phyloP scores from a whole-genome alignment of 2,888 invertebrate genomes.

The Orthonychiurus folsomi region DNA sequence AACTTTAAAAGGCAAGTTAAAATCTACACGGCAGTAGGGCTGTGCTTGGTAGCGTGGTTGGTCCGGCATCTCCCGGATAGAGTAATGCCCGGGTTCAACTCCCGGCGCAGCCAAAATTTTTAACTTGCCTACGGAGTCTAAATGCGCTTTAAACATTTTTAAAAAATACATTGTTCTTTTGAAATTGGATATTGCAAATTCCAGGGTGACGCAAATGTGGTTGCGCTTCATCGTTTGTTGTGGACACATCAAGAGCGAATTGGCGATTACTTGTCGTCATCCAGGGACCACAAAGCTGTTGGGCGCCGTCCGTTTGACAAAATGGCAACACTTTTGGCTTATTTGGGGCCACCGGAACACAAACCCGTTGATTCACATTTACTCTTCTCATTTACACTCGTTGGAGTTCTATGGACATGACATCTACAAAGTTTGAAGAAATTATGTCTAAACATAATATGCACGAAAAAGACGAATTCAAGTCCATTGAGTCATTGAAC shows the following conservation, averaged over 20 bases:
- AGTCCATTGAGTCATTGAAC: constrained; percentile 82
- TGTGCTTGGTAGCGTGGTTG: too few species aligned
- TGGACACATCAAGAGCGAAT: constrained; percentile 95
- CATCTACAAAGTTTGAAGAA: constrained; percentile 92
- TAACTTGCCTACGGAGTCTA: too few species aligned
- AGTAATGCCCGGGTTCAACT: too few species aligned
- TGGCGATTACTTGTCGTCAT: constrained; percentile 80
- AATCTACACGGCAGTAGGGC: too few species aligned
- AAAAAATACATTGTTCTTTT: too few species aligned
- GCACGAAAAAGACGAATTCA: constrained; percentile 97
- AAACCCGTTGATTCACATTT: constrained; percentile 91
- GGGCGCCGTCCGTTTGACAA: constrained; percentile 94
- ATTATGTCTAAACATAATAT: constrained; percentile 95
- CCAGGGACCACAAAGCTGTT: constrained; percentile 91
- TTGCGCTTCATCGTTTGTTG: constrained; percentile 81
- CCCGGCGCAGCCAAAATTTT: too few species aligned
- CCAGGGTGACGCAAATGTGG: constrained; percentile 89
- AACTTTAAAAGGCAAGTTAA: too few species aligned
- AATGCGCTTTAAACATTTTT: too few species aligned
- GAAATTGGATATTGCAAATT: too few species aligned
- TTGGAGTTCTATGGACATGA: constrained; percentile 93
- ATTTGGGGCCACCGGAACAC: constrained; percentile 93
- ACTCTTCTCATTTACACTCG: constrained; percentile 73
- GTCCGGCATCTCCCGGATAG: too few species aligned
- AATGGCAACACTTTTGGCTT: constrained; percentile 94